These are phyloP conservation scores for Polyommatus icarus DNA, from an alignment of 2,888 invertebrate genomes.

Conservation along the genomic window DNA sequence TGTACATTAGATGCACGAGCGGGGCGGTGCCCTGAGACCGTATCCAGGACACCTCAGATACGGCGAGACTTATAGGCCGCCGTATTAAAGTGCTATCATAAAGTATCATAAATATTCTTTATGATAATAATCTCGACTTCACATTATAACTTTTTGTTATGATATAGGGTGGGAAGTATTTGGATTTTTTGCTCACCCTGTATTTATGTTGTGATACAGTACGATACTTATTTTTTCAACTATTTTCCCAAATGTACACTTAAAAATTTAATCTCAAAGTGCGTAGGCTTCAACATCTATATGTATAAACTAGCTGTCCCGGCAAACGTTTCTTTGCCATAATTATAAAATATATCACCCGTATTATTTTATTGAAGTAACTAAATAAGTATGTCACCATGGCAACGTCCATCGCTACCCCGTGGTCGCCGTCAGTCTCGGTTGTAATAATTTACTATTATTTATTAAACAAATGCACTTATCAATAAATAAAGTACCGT, in stretches of 20 bases:
- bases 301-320: too few relatives aligned
- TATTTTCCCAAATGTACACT: neutral
- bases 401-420: too few relatives aligned
- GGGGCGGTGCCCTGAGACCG: conserved; percentile 25
- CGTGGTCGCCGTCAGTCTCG: too few relatives aligned
- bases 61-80: conserved; percentile 30
- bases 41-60: conserved; percentile 27
- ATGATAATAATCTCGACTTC: conserved; percentile 26
- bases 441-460: too few relatives aligned
- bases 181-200: neutral
- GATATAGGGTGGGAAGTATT: neutral
- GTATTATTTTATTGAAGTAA: too few relatives aligned
- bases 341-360: too few relatives aligned
- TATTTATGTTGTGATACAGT: neutral
- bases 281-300: neutral
- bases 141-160: conserved; percentile 14
- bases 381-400: too few relatives aligned
- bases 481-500: too few relatives aligned
- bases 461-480: too few relatives aligned
- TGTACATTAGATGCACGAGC: conserved; percentile 22
- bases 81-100: conserved; percentile 28
- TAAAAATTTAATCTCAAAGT: neutral
- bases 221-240: neutral
- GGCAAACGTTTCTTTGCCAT: too few relatives aligned
- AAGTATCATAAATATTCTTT: conserved; percentile 29